Evolutionary conservation across 2,113 vertebrate genomes (phyloP).

Genomic region (Phaethon lepturus): DNA sequence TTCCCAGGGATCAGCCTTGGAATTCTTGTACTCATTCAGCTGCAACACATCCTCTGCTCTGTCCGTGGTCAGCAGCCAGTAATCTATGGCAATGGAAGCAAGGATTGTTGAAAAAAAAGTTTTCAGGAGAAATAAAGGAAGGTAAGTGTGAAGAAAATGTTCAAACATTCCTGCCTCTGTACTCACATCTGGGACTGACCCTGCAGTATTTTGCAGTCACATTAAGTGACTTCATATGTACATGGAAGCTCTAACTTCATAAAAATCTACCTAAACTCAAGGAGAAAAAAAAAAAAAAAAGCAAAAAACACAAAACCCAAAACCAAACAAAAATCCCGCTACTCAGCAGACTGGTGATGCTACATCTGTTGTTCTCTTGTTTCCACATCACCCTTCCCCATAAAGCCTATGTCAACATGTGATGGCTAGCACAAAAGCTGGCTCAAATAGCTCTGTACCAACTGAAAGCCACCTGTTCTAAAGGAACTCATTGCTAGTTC

Average conservation of each 20-base stretch:
- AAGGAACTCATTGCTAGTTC: not conserved
- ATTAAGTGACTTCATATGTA: not conserved
- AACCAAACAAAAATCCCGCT: not conserved
- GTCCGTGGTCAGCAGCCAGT: rapidly evolving
- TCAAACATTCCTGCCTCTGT: not conserved
- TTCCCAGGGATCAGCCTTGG: not conserved
- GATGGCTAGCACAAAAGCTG: not conserved
- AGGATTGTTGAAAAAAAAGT: not conserved
- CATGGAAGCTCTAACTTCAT: not conserved
- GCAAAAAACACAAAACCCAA: not conserved
- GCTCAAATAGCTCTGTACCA: not conserved
- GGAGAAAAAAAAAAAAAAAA: not conserved
- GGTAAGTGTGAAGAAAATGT: not conserved
- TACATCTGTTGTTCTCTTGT: not conserved
- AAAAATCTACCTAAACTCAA: not conserved
- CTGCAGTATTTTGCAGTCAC: not conserved
- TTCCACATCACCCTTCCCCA: not conserved
- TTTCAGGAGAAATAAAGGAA: not conserved
- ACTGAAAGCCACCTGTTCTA: not conserved
- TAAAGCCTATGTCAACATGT: not conserved
- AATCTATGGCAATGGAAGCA: not conserved
- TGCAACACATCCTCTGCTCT: not conserved
- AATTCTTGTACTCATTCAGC: not conserved
- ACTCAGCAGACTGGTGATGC: not conserved
- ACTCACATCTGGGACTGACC: not conserved